phyloP scores from a whole-genome alignment of 2,888 invertebrate genomes.

The Pseudococcus jackbeardsleyi region DNA sequence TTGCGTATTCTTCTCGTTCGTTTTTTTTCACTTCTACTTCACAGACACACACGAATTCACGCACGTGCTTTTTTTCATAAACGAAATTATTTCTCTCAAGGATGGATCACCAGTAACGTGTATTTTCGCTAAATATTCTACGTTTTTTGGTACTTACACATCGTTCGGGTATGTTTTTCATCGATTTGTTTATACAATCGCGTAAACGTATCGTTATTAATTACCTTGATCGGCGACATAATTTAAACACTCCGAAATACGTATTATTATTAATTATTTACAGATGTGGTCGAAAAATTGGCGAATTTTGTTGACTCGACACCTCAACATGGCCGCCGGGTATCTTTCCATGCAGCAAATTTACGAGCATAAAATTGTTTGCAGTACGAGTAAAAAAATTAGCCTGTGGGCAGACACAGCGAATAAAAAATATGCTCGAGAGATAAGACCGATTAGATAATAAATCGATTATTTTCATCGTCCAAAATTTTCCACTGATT shows the following conservation, averaged over 20 bases:
- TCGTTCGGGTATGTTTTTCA: neutral
- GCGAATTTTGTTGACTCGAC: neutral
- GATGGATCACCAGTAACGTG: neutral
- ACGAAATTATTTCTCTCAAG: conserved; percentile 14
- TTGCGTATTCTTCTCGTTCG: neutral
- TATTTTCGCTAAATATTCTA: neutral
- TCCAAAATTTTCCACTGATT: neutral
- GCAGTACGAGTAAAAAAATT: neutral
- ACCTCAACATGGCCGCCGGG: neutral
- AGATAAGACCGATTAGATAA: neutral
- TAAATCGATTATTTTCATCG: neutral
- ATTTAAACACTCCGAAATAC: neutral
- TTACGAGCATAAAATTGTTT: neutral
- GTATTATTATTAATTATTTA: neutral
- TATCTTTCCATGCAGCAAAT: neutral
- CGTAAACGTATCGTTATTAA: neutral
- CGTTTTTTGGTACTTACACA: neutral
- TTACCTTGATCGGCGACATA: neutral
- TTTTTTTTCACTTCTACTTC: neutral
- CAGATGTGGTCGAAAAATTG: neutral
- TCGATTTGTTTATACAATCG: neutral
- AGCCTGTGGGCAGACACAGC: neutral
- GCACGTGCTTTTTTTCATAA: conserved; percentile 22
- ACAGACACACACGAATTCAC: neutral
- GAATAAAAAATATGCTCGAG: neutral